Percentiles rank a stretch among this genome's conserved stretches.
These are phyloP conservation scores for Apostichopus japonicus DNA, from an alignment of 35 echinoderm and acorn worm genomes.

Conservation along the genomic window DNA sequence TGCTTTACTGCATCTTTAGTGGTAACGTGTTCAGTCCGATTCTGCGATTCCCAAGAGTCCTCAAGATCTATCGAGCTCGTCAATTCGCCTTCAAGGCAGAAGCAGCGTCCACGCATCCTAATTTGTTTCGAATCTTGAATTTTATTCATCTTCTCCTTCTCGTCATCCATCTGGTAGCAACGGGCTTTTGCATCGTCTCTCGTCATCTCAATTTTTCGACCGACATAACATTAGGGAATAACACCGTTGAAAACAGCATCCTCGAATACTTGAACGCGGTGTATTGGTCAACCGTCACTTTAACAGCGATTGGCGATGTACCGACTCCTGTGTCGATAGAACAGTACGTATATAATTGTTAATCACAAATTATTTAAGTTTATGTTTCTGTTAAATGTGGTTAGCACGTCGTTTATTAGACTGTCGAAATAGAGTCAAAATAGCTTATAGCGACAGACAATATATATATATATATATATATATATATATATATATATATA, in stretches of 20 bases:
- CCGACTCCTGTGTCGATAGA: slow-evolving; percentile 58
- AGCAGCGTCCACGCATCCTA: slow-evolving; percentile 64
- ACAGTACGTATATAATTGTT: slow-evolving; percentile 68
- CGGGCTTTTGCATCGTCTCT: slow-evolving; percentile 70
- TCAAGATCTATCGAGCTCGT: slow-evolving; percentile 68
- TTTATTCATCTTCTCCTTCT: slow-evolving; percentile 78
- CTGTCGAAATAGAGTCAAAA: no score
- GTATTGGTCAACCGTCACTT: slow-evolving; percentile 88
- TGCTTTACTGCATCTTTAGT: slow-evolving; percentile 66
- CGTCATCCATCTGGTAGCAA: slow-evolving; percentile 76
- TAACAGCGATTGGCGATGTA: slow-evolving; percentile 89
- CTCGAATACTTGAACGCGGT: slow-evolving; percentile 75
- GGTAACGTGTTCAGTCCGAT: slow-evolving; percentile 2
- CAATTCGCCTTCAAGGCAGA: slow-evolving; percentile 73
- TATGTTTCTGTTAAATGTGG: no score
- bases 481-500: no score
- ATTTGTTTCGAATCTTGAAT: slow-evolving; percentile 71
- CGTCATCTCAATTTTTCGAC: neutral
- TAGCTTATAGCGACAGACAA: no score
- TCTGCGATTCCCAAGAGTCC: slow-evolving; percentile 70
- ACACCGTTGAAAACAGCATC: neutral
- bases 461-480: no score
- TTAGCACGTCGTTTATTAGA: no score
- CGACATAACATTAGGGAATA: neutral
- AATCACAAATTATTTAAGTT: no score